phyloP scores from a whole-genome alignment of 2,888 invertebrate genomes.

The Sceliomorpha sp. region DNA sequence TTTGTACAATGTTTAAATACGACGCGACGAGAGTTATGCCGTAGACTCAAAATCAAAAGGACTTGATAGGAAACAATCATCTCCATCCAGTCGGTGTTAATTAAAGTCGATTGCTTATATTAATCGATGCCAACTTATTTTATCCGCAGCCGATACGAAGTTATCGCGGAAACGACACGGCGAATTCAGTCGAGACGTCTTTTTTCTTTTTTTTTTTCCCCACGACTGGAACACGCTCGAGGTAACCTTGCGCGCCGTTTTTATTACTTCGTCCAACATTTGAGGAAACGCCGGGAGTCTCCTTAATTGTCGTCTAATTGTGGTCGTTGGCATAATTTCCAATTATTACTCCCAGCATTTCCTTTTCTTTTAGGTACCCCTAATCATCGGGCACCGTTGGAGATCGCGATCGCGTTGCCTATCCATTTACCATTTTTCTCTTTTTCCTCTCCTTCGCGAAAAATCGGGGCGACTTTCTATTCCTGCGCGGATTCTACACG shows the following conservation, averaged over 20 bases:
- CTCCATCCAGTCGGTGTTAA: no score
- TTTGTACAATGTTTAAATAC: no score
- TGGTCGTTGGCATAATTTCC: conserved; percentile 26
- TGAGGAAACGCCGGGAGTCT: neutral
- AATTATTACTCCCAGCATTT: conserved; percentile 18
- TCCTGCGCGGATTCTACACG: conserved; percentile 15
- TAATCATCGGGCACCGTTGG: conserved; percentile 36
- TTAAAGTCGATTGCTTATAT: no score
- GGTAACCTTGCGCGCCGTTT: neutral
- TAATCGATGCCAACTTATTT: no score
- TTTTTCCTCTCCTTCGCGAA: conserved; percentile 24
- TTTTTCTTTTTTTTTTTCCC: no score
- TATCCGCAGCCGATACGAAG: no score
- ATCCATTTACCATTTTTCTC: conserved; percentile 10
- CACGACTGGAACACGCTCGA: no score
- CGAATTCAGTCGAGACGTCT: no score
- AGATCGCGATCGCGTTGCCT: neutral
- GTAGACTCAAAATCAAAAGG: no score
- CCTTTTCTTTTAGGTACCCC: conserved; percentile 25
- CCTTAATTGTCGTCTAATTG: neutral
- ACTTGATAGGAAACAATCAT: no score
- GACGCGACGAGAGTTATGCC: no score
- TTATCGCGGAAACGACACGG: no score
- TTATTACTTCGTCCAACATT: conserved; percentile 2
- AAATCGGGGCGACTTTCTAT: conserved; percentile 49